Evolutionary conservation across 1,140 invertebrate species (phyloP).

Genomic region (Ceratitis capitata): DNA sequence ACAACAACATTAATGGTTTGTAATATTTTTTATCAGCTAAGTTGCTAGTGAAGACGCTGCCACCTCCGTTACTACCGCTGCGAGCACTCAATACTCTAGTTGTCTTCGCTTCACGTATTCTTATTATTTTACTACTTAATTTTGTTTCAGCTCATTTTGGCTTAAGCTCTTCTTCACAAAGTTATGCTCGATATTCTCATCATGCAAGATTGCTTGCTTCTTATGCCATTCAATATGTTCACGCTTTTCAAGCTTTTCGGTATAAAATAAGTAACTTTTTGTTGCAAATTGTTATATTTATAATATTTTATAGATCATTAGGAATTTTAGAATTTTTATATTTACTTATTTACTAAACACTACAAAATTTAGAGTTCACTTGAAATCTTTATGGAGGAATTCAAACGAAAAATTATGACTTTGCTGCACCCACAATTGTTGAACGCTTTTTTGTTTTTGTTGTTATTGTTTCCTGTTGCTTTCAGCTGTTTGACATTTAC

Average conservation of each 20-base stretch:
- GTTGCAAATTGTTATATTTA: neutral
- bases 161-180: neutral
- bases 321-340: no score
- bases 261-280: neutral
- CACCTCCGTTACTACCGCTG: neutral
- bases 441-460: neutral
- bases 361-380: no score
- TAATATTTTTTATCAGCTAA: neutral
- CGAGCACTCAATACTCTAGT: neutral
- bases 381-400: no score
- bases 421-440: slow-evolving; percentile 26
- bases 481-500: slow-evolving; percentile 12
- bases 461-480: slow-evolving; percentile 25
- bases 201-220: neutral
- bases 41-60: neutral
- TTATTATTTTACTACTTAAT: neutral
- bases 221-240: neutral
- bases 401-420: no score
- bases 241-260: neutral
- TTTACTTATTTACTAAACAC: no score
- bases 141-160: neutral
- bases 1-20: neutral
- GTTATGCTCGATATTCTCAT: neutral
- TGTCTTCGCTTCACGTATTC: neutral
- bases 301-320: no score